Base-by-base conservation (phyloP, 2,888 invertebrate species). In the Arctia plantaginis region DNA sequence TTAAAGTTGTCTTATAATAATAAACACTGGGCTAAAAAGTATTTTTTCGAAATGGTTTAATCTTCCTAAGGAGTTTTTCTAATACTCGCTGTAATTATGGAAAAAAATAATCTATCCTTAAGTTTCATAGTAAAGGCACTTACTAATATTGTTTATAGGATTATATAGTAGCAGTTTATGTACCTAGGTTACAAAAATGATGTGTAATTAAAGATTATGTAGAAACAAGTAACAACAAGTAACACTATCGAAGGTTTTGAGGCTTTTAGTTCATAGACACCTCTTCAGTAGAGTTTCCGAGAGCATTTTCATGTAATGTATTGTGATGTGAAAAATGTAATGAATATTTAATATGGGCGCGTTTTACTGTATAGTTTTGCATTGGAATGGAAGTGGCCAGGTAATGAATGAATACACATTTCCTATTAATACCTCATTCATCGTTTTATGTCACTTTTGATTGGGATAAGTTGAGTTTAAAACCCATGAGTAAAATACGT, bases 201-300 rank as follows among this genome's bases (percentile, higher is more conserved):
- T 47, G 44, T 44, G 3, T 15, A 4, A 15, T 47, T 47, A 47
- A 18, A 18, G 62, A 2, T 35, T 59, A 39, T 41, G 27, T 41
- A 41, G 41, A 41, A 13, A 41, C 12, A 80, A 72, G n/a, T n/a
- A n/a, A n/a, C n/a, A n/a, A n/a, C n/a, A n/a, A n/a, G 74, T 81
- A 73, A 74, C 59, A 35, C 65, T 59, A n/a, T 41, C 62, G 41
- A 64, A 73, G 64, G 71, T 81, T 78, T 44, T 12, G 39, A 74
- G 71, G 44, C 70, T 33, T 72, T 59, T 66, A 77, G 76, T 79
- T 77, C 27, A 41, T 62, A 62, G 69, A 75, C 72, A 66, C 66
- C 55, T 47, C 72, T 74, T 27, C 39, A 70, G 18, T 55, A 35
- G 51, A 72, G 79, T 79, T 81, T 75, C 73, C 64, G 51, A 74